Percentiles rank a stretch among this genome's conserved stretches.
phyloP scores from a whole-genome alignment of 2,113 vertebrate genomes.

The Leptosomus discolor region DNA sequence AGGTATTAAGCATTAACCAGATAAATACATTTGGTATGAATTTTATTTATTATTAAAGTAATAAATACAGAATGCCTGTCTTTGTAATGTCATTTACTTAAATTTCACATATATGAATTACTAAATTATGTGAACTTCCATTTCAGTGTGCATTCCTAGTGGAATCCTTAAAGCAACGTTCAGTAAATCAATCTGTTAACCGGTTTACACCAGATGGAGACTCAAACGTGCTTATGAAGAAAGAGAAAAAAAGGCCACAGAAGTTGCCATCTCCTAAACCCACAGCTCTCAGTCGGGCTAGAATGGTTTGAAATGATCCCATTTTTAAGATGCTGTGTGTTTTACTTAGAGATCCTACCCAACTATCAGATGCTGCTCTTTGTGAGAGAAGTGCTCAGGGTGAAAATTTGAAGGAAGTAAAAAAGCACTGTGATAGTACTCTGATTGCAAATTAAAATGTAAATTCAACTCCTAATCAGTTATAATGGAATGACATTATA shows the following conservation, averaged over 20 bases:
- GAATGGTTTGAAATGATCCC: slow-evolving; percentile 72
- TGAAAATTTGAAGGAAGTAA: background rate
- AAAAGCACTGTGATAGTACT: background rate
- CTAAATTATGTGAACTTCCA: background rate
- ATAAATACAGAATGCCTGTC: background rate
- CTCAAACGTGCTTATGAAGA: background rate
- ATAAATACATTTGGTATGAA: background rate
- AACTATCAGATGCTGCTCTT: background rate
- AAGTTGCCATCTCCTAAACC: slow-evolving; percentile 57
- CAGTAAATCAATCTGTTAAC: background rate
- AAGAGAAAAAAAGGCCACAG: slow-evolving; percentile 8
- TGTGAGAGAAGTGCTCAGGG: background rate
- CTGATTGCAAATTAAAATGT: background rate
- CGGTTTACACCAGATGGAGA: background rate
- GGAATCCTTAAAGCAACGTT: slow-evolving; percentile 73
- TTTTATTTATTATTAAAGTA: background rate
- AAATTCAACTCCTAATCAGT: background rate
- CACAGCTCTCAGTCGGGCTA: slow-evolving; percentile 52
- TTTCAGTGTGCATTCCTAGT: slow-evolving; percentile 80
- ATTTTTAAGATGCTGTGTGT: background rate
- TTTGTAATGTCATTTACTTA: background rate
- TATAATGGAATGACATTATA: background rate
- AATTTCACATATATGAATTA: background rate
- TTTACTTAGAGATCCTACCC: background rate
- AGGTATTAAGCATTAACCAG: background rate